phyloP scores from a whole-genome alignment of 2,888 invertebrate species.

The Patella depressa region DNA sequence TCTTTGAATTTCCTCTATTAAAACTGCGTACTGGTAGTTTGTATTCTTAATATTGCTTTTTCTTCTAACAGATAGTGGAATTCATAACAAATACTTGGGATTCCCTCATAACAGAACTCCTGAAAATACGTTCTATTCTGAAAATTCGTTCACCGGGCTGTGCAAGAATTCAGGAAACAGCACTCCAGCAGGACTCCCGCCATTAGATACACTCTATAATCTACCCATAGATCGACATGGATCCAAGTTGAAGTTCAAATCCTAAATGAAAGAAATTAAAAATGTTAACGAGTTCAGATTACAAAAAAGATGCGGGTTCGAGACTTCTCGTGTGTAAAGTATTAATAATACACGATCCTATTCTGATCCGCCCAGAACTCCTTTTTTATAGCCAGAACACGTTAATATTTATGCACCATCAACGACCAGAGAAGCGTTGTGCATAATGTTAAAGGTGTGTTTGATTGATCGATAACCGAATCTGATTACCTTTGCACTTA shows the following conservation, averaged over 20 bases:
- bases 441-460: too few relatives aligned
- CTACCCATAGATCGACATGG: neutral
- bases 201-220: neutral
- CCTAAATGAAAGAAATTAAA: neutral
- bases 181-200: neutral
- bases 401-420: too few relatives aligned
- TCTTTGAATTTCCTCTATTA: neutral
- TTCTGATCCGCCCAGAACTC: too few relatives aligned
- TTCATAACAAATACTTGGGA: neutral
- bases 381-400: too few relatives aligned
- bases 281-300: too few relatives aligned
- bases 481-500: too few relatives aligned
- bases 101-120: neutral
- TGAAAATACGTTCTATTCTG: neutral
- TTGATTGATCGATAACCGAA: too few relatives aligned
- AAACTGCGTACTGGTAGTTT: neutral
- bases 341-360: too few relatives aligned
- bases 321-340: too few relatives aligned
- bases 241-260: neutral
- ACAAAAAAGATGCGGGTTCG: too few relatives aligned
- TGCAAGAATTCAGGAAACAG: neutral
- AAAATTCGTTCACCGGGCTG: neutral
- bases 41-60: neutral
- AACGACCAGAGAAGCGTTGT: too few relatives aligned
- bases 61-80: neutral